Percentiles rank a stretch among this genome's conserved stretches.
These are phyloP conservation scores for Zosterops lateralis DNA, from an alignment of 2,113 vertebrate species.

Conservation along the genomic window DNA sequence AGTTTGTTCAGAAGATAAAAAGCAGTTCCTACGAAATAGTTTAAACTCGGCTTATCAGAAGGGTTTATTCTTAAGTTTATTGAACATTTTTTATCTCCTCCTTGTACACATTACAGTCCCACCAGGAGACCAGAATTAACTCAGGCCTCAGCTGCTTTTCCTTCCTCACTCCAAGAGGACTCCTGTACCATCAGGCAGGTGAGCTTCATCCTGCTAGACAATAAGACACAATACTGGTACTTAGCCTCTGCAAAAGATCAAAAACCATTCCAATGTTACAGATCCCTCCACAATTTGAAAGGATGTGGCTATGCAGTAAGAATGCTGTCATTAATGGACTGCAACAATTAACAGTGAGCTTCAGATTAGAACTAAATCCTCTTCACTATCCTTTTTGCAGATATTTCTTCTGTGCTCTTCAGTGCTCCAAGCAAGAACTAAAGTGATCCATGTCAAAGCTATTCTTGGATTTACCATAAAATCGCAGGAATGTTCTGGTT, in stretches of 20 bases:
- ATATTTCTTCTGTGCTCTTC: not conserved
- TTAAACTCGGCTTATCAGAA: not conserved
- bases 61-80: not conserved
- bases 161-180: rapidly evolving
- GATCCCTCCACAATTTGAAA: not conserved
- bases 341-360: not conserved
- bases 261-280: not conserved
- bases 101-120: too few species aligned
- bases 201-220: not conserved
- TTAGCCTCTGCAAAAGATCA: not conserved
- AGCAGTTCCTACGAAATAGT: not conserved
- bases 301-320: not conserved
- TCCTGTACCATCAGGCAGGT: not conserved
- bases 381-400: not conserved
- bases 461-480: not conserved
- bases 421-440: not conserved
- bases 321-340: not conserved
- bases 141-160: not conserved
- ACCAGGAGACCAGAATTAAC: not conserved
- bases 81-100: not conserved
- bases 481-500: not conserved
- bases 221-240: not conserved
- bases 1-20: not conserved
- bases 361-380: not conserved
- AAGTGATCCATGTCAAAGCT: not conserved